Conservation (phyloP, 2,888 invertebrate species). For the Epistrophella euchroma region DNA sequence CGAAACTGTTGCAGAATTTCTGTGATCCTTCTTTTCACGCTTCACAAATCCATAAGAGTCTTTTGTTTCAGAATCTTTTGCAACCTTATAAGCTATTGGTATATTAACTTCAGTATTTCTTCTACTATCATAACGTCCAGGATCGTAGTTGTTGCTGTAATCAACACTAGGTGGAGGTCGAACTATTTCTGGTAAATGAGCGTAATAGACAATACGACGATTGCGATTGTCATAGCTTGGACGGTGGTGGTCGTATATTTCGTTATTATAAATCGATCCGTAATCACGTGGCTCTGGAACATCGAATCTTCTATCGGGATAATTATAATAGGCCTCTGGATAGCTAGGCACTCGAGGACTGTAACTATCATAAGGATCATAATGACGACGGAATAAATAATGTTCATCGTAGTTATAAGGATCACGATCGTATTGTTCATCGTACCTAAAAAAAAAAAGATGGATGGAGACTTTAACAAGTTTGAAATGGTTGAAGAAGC, state of each 20-base stretch:
- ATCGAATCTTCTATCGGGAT: constrained; percentile 83
- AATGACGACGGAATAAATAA: constrained; percentile 82
- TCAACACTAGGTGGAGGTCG: constrained; percentile 86
- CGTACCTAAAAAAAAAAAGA: constrained; percentile 78
- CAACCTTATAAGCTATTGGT: constrained; percentile 60
- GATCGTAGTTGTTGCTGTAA: constrained; percentile 81
- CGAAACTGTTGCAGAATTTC: constrained; percentile 56
- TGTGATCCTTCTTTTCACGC: constrained; percentile 79
- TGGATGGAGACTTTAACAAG: background rate
- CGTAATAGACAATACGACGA: constrained; percentile 88
- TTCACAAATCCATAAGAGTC: constrained; percentile 79
- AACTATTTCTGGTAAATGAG: constrained; percentile 88
- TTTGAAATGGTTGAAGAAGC: background rate
- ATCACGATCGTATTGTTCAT: constrained; percentile 82
- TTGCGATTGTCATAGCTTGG: constrained; percentile 74
- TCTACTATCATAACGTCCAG: constrained; percentile 76
- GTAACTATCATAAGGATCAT: constrained; percentile 83
- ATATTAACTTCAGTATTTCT: constrained; percentile 44
- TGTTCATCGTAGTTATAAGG: constrained; percentile 82
- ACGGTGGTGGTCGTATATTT: constrained; percentile 82
- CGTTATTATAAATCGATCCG: constrained; percentile 79
- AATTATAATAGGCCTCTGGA: constrained; percentile 82
- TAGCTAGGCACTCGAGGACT: constrained; percentile 82
- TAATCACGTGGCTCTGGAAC: constrained; percentile 82
- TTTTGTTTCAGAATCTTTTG: constrained; percentile 53